Evolutionary conservation across 2,888 invertebrate genomes (phyloP).

Genomic region (Corythucha ciliata): DNA sequence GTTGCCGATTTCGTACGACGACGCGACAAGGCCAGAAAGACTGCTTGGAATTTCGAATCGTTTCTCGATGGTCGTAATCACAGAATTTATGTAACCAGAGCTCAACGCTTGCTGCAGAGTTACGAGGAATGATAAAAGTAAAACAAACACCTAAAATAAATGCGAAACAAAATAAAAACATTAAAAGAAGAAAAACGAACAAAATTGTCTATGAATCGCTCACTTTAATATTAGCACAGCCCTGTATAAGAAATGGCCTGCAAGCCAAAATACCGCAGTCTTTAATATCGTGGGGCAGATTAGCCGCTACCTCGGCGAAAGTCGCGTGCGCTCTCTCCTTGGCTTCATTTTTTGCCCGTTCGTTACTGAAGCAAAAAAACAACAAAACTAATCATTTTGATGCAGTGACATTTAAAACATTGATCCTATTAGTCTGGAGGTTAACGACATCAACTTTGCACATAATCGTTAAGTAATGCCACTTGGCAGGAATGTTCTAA

Average conservation of each 20-base stretch:
- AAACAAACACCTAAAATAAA: constrained; percentile 65
- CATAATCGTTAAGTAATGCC: no score
- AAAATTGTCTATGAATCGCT: not conserved
- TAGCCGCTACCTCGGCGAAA: constrained; percentile 52
- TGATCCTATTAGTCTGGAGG: no score
- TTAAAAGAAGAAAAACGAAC: not conserved
- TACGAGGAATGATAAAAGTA: constrained; percentile 78
- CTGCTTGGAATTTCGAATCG: constrained; percentile 89
- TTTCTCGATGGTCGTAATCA: constrained; percentile 94
- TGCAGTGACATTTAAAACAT: not conserved
- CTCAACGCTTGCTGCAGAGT: constrained; percentile 83
- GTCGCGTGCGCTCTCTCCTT: constrained; percentile 51
- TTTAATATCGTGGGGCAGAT: constrained; percentile 52
- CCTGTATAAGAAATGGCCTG: constrained; percentile 75
- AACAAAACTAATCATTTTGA: not conserved
- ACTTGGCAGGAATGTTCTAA: no score
- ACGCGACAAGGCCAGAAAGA: constrained; percentile 84
- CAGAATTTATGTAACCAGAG: constrained; percentile 87
- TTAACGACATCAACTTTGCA: no score
- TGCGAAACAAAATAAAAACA: not conserved
- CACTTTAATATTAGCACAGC: constrained; percentile 82
- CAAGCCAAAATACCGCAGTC: constrained; percentile 83
- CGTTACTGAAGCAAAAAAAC: constrained; percentile 25
- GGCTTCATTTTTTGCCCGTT: constrained; percentile 41
- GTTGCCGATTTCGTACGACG: constrained; percentile 91